phyloP scores from a whole-genome alignment of 2,888 invertebrate genomes.

The Orchesella flavescens region DNA sequence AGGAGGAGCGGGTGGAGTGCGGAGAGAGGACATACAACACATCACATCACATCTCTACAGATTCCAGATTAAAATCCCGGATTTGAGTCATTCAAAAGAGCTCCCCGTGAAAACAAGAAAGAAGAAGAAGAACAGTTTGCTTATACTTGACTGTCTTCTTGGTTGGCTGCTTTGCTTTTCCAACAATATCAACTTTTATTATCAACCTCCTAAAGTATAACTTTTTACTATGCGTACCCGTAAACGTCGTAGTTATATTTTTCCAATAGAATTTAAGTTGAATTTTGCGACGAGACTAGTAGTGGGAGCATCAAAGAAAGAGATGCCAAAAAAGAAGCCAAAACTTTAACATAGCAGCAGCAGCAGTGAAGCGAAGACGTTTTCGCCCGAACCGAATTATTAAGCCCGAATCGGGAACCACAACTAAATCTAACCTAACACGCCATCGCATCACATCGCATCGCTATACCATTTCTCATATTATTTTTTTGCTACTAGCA shows the following conservation, averaged over 20 bases:
- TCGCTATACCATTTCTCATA: no score
- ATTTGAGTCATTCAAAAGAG: not conserved
- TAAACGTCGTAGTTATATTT: slow-evolving; percentile 17
- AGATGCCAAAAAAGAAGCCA: not conserved
- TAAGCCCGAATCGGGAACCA: slow-evolving; percentile 54
- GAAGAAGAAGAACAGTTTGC: not conserved
- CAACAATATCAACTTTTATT: no score
- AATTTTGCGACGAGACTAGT: slow-evolving; percentile 18
- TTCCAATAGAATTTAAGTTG: slow-evolving; percentile 36
- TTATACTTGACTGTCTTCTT: not conserved
- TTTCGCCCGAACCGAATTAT: slow-evolving; percentile 51
- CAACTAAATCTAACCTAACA: slow-evolving; percentile 42
- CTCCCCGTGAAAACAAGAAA: not conserved
- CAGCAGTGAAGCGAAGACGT: slow-evolving; percentile 26
- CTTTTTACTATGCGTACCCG: not conserved
- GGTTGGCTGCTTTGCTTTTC: not conserved
- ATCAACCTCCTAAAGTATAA: not conserved
- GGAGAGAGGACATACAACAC: not conserved
- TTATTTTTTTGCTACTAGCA: not conserved
- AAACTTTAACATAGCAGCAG: slow-evolving; percentile 27
- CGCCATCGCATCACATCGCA: not conserved
- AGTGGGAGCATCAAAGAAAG: not conserved
- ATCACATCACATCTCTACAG: not conserved
- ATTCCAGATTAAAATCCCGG: slow-evolving; percentile 28
- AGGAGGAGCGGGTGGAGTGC: not conserved